A percentile compares a stretch with the other conserved stretches of the same genome.
Evolutionary conservation across 2,113 vertebrate genomes (phyloP).

Genomic region (Phoenicopterus ruber): DNA sequence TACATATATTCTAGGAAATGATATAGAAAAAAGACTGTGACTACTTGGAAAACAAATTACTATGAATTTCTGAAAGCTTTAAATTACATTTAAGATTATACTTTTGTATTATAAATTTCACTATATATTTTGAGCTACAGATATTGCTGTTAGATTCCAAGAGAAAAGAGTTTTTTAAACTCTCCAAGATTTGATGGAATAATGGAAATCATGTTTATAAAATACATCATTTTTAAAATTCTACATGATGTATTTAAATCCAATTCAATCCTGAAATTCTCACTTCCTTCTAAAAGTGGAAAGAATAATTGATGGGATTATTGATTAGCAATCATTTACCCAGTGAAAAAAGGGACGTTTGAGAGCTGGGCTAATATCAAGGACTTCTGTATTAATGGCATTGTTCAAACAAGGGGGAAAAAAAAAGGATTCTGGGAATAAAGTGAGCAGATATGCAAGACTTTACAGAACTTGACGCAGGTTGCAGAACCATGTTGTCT

Average conservation of each 20-base stretch:
- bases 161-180: neutral
- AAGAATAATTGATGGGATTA: neutral
- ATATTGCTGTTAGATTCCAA: neutral
- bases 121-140: neutral
- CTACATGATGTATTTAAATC: neutral
- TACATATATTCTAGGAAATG: rapidly evolving
- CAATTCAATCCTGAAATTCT: neutral
- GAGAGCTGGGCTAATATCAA: neutral
- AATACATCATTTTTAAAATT: neutral
- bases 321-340: neutral
- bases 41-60: neutral
- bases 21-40: neutral
- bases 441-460: neutral
- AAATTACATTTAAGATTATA: neutral
- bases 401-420: neutral
- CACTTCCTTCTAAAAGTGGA: neutral
- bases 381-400: neutral
- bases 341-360: neutral
- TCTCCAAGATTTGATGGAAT: neutral
- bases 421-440: neutral
- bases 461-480: neutral
- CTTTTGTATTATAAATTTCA: neutral
- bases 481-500: neutral
- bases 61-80: neutral
- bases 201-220: neutral